These are phyloP conservation scores for Ceratosolen fusciceps DNA, from an alignment of 1,140 invertebrate genomes.

Conservation along the genomic window DNA sequence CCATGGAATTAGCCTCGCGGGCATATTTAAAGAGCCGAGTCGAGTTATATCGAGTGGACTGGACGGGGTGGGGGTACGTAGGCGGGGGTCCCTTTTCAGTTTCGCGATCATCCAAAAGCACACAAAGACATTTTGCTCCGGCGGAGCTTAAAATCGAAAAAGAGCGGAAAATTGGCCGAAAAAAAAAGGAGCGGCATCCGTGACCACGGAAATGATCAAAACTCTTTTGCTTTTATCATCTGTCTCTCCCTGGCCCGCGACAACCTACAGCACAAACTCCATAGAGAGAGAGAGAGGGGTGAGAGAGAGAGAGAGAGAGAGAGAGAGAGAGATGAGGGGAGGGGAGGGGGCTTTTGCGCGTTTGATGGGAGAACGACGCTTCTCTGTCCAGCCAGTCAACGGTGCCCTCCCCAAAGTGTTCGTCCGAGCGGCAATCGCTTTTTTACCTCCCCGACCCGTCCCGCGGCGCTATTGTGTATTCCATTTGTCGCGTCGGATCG, in stretches of 20 bases:
- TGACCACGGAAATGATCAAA: slow-evolving; percentile 39
- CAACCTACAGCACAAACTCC: too few species aligned
- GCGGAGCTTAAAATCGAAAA: slow-evolving; percentile 26
- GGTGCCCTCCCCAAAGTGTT: slow-evolving; percentile 35
- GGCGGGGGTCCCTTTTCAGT: neutral
- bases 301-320: too few species aligned
- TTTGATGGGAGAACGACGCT: slow-evolving; percentile 37
- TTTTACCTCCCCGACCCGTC: slow-evolving; percentile 7
- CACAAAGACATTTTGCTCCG: slow-evolving; percentile 35
- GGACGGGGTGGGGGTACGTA: too few species aligned
- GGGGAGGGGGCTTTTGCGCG: slow-evolving; percentile 35
- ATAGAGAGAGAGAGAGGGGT: too few species aligned
- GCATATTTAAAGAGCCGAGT: slow-evolving; percentile 12
- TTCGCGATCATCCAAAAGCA: neutral
- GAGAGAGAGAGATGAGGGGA: too few species aligned
- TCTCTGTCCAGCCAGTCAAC: neutral
- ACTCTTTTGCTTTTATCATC: neutral
- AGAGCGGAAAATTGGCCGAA: neutral
- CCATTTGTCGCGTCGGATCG: slow-evolving; percentile 55
- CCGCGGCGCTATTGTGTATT: slow-evolving; percentile 48
- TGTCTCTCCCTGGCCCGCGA: neutral
- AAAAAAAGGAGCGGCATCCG: slow-evolving; percentile 7
- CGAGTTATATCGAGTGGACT: neutral
- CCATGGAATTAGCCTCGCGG: neutral
- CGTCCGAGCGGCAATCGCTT: slow-evolving; percentile 44